Evolutionary conservation across 2,113 vertebrate species (phyloP).

Genomic region (Trogon melanurus): DNA sequence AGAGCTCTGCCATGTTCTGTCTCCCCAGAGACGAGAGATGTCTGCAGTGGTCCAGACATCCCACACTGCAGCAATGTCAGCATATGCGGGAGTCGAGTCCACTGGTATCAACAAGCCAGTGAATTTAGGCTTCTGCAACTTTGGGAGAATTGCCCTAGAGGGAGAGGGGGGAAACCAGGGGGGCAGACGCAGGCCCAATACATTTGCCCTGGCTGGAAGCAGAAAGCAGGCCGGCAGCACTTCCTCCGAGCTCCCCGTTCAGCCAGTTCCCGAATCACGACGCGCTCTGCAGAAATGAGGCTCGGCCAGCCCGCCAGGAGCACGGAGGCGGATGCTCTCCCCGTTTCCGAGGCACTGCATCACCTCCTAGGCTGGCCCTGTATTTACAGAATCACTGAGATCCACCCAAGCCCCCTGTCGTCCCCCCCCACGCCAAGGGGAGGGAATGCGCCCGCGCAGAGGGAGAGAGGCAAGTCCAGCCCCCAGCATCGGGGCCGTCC

Average conservation of each 20-base stretch:
- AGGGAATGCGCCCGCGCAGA: too few relatives aligned
- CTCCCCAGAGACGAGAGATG: background rate
- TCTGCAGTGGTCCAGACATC: background rate
- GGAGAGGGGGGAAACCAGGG: background rate
- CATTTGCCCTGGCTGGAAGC: background rate
- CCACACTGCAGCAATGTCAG: background rate
- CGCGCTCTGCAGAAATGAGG: background rate
- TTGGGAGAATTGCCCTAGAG: background rate
- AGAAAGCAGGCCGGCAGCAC: background rate
- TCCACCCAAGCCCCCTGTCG: background rate
- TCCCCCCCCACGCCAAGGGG: background rate
- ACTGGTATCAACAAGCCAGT: background rate
- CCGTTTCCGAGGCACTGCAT: background rate
- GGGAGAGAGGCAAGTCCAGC: background rate
- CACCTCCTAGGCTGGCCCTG: background rate
- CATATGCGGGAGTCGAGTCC: background rate
- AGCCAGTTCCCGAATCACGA: background rate
- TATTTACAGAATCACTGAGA: background rate
- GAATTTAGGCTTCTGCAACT: background rate
- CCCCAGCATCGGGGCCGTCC: slow-evolving; percentile 6
- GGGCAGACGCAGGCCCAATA: background rate
- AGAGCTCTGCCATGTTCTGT: background rate
- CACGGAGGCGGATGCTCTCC: background rate
- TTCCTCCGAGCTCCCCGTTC: background rate
- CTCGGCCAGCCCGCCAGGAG: background rate